A percentile compares a stretch with the other conserved stretches of the same genome.
Evolutionary conservation across 2,797 vertebrate genomes (phyloP).

Genomic region (Carduelis carduelis): DNA sequence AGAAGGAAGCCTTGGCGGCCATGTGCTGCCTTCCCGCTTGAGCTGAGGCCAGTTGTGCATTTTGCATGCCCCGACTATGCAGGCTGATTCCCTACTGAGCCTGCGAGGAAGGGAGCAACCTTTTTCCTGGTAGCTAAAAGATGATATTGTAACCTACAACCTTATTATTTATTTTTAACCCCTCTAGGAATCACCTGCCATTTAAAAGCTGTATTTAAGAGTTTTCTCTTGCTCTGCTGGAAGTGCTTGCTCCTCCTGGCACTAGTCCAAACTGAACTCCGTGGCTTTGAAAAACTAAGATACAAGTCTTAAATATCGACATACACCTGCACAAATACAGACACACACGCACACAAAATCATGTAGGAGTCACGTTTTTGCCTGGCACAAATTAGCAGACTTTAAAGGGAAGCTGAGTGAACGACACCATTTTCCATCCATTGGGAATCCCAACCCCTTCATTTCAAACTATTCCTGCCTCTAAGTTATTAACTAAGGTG

Average conservation of each 20-base stretch:
- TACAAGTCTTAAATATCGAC: not conserved
- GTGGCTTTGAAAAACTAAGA: slow-evolving; percentile 24
- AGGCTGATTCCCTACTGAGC: not conserved
- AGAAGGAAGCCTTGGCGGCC: slow-evolving; percentile 42
- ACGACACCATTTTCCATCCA: not conserved
- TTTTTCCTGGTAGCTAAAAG: slow-evolving; percentile 31
- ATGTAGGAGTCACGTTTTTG: not conserved
- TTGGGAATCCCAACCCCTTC: not conserved
- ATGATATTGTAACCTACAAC: slow-evolving; percentile 26
- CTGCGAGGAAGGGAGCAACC: not conserved
- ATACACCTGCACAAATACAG: slow-evolving; percentile 15
- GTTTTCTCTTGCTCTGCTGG: not conserved
- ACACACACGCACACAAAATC: not conserved
- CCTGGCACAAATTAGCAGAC: not conserved
- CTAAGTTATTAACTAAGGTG: slow-evolving; percentile 33
- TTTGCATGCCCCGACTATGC: slow-evolving; percentile 24
- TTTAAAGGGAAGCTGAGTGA: not conserved
- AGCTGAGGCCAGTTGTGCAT: slow-evolving; percentile 37
- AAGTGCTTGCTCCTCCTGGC: slow-evolving; percentile 23
- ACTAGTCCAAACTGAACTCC: not conserved
- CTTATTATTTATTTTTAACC: slow-evolving; percentile 34
- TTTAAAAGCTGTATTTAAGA: slow-evolving; percentile 47
- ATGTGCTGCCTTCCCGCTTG: slow-evolving; percentile 15
- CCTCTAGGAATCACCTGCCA: slow-evolving; percentile 49
- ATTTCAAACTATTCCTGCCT: not conserved